phyloP scores from a whole-genome alignment of 2,888 invertebrate genomes.

The Leuctra nigra region DNA sequence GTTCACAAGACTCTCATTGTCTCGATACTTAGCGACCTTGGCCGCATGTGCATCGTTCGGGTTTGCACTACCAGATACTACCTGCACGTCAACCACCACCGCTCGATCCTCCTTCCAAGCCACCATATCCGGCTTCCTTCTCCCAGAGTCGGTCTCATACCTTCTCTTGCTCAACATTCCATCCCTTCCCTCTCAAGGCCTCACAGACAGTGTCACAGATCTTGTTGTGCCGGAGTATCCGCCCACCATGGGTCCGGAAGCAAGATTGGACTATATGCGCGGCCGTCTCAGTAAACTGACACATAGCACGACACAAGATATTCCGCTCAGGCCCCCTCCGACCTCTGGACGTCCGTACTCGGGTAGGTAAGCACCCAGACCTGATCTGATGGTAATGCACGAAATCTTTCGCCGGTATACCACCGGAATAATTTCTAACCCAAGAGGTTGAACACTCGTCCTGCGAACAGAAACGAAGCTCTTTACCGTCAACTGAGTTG shows the following conservation, averaged over 20 bases:
- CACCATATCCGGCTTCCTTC: constrained; percentile 35
- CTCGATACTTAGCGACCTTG: background rate
- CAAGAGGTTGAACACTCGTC: constrained; percentile 14
- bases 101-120: constrained; percentile 30
- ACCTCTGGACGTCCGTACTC: constrained; percentile 33
- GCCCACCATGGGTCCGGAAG: constrained; percentile 36
- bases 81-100: constrained; percentile 36
- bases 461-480: constrained; percentile 27
- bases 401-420: constrained; percentile 35
- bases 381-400: constrained; percentile 34
- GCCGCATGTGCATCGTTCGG: too few relatives aligned
- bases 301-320: constrained; percentile 34
- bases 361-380: constrained; percentile 35
- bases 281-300: constrained; percentile 34
- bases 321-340: constrained; percentile 19
- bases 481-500: constrained; percentile 29
- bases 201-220: constrained; percentile 30
- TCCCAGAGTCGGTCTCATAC: constrained; percentile 32
- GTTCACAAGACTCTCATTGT: background rate
- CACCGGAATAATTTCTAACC: constrained; percentile 27
- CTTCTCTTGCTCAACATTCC: constrained; percentile 33
- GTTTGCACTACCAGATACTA: constrained; percentile 34
- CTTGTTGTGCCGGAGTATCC: constrained; percentile 35
- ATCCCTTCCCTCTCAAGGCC: constrained; percentile 31
- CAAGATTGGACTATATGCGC: constrained; percentile 36